phyloP scores from a whole-genome alignment of 2,113 vertebrate species.

The Megaceryle torquata region DNA sequence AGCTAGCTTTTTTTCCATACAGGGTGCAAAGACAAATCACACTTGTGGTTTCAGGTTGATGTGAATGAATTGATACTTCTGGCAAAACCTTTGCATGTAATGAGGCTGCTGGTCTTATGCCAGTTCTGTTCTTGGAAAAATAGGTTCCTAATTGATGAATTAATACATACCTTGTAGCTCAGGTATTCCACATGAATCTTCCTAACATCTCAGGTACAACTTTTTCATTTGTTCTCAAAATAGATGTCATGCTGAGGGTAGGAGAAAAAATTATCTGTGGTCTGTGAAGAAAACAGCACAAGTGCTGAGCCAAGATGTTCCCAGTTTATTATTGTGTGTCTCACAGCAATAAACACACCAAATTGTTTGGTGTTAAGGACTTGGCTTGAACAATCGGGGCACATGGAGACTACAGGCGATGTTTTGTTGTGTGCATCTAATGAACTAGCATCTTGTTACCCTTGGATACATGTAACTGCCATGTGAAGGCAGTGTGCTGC shows the following conservation, averaged over 20 bases:
- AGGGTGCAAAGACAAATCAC: background rate
- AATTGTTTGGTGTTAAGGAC: background rate
- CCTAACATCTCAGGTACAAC: background rate
- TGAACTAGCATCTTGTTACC: background rate
- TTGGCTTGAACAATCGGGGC: background rate
- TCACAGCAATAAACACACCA: background rate
- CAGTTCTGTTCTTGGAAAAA: background rate
- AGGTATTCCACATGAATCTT: background rate
- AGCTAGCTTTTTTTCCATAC: background rate
- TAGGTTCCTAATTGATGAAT: background rate
- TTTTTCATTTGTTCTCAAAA: background rate
- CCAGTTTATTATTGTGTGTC: background rate
- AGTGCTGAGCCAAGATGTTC: background rate
- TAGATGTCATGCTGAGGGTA: background rate
- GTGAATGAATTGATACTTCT: background rate
- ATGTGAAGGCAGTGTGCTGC: background rate
- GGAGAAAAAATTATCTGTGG: background rate
- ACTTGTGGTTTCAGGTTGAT: background rate
- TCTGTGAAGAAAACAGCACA: background rate
- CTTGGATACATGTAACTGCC: accelerated
- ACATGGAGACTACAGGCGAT: background rate
- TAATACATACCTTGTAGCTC: background rate
- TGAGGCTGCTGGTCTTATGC: background rate
- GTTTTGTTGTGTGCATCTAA: background rate
- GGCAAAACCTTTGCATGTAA: background rate